A percentile compares a stretch with the other conserved stretches of the same genome.
Conservation (phyloP, 2,888 invertebrate genomes). For the Hydraecia micacea region DNA sequence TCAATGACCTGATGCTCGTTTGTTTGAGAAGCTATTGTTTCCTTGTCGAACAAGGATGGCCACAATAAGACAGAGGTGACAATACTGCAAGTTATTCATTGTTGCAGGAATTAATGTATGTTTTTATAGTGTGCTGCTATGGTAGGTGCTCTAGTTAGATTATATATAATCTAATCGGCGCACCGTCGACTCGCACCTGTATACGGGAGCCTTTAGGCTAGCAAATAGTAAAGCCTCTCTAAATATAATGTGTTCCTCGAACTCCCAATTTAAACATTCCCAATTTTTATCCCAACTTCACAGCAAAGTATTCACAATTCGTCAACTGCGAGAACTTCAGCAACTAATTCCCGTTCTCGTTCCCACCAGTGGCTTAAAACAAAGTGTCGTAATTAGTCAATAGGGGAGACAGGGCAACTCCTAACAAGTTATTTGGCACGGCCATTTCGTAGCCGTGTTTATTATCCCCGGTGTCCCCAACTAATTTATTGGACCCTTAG, state of each 20-base stretch:
- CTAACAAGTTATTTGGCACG: slow-evolving; percentile 87
- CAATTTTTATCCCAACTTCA: slow-evolving; percentile 26
- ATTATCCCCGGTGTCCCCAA: slow-evolving; percentile 88
- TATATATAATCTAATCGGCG: no score
- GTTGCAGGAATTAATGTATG: no score
- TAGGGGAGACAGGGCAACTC: slow-evolving; percentile 82
- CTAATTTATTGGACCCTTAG: slow-evolving; percentile 88
- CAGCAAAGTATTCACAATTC: slow-evolving; percentile 49
- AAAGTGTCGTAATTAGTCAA: slow-evolving; percentile 88
- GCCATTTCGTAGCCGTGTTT: slow-evolving; percentile 86
- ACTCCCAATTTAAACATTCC: slow-evolving; percentile 18
- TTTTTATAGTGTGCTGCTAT: no score
- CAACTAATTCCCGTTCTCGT: slow-evolving; percentile 53
- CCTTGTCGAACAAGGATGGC: no score
- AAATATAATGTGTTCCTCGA: background rate
- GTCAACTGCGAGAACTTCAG: slow-evolving; percentile 61
- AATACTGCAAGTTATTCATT: no score
- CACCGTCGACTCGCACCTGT: no score
- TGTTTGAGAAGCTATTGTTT: no score
- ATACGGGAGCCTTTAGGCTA: no score
- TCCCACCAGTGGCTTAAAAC: slow-evolving; percentile 75
- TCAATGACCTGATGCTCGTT: no score
- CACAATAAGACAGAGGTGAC: no score
- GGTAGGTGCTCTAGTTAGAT: no score
- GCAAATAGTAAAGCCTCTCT: no score